Conservation (phyloP, 2,113 vertebrate species). For the human region GRCh38 chr4:3632501-3633000, state of each 20-base stretch:
- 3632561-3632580: neutral
- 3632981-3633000: neutral
- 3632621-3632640: neutral
- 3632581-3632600: too few species aligned
- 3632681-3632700: neutral
- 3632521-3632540: neutral
- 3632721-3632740: neutral
- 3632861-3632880: neutral
- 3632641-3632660: neutral
- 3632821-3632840: too few species aligned
- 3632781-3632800: neutral
- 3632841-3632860: neutral
- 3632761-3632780: too few species aligned
- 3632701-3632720: neutral
- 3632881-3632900: neutral
- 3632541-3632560: accelerated
- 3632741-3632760: neutral
- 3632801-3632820: neutral
- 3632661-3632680: neutral
- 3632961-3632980: accelerated
- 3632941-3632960: neutral
- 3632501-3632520: accelerated
- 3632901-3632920: accelerated
- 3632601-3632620: neutral
- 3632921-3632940: neutral